These are phyloP conservation scores for Diuraphis noxia DNA, from an alignment of 1,140 invertebrate genomes.

Conservation along the genomic window DNA sequence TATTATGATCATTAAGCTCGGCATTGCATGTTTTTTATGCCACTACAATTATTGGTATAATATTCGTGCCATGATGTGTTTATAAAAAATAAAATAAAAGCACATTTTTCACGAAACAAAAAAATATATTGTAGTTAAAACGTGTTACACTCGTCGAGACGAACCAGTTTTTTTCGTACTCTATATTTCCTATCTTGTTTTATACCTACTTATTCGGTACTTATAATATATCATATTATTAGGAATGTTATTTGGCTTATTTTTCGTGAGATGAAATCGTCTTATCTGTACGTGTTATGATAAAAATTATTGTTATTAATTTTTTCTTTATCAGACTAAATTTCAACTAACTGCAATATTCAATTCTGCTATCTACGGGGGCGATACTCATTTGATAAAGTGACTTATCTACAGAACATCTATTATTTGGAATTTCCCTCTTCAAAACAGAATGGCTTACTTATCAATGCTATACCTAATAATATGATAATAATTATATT, in stretches of 20 bases:
- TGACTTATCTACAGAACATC: not conserved
- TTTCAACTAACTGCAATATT: not conserved
- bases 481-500: not conserved
- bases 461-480: not conserved
- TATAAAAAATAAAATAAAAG: not conserved
- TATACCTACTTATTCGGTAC: not conserved
- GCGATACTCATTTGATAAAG: not conserved
- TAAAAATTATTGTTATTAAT: conserved; percentile 2
- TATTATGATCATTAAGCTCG: not conserved
- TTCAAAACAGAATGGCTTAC: not conserved
- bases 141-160: not conserved
- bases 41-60: not conserved
- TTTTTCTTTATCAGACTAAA: not conserved
- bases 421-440: not conserved
- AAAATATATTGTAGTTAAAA: not conserved
- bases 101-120: not conserved
- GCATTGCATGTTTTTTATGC: not conserved
- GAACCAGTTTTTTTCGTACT: not conserved
- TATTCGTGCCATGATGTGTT: not conserved
- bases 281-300: not conserved
- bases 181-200: not conserved
- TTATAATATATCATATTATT: not conserved
- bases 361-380: not conserved
- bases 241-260: not conserved
- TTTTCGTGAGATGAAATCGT: not conserved